Percentiles rank a stretch among this genome's conserved stretches.
phyloP scores from a whole-genome alignment of 2,888 invertebrate genomes.

The Cyrtodaria siliqua region DNA sequence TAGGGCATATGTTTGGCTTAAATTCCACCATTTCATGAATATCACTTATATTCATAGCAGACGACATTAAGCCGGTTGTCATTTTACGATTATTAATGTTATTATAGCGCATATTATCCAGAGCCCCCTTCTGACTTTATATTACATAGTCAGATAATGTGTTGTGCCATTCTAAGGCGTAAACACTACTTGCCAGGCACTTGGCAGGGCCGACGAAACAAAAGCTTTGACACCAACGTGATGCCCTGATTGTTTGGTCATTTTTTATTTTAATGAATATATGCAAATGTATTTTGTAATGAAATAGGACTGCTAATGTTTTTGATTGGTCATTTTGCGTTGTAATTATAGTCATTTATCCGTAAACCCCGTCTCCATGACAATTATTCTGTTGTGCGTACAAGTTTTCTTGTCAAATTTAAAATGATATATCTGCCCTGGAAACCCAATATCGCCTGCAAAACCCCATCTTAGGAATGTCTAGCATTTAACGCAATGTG shows the following conservation, averaged over 20 bases:
- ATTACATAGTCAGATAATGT: too few species aligned
- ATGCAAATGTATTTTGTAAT: constrained; percentile 70
- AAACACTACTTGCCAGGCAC: constrained; percentile 19
- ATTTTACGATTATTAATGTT: too few species aligned
- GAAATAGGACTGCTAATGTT: constrained; percentile 58
- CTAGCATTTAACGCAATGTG: constrained; percentile 53
- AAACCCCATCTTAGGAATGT: constrained; percentile 59
- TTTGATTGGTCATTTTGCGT: constrained; percentile 65
- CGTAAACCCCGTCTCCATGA: constrained; percentile 49
- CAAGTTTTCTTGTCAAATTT: constrained; percentile 68
- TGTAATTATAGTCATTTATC: constrained; percentile 67
- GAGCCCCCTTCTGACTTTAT: too few species aligned
- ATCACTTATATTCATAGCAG: too few species aligned
- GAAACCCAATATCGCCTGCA: constrained; percentile 59
- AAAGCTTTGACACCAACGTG: constrained; percentile 54
- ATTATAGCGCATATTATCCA: too few species aligned
- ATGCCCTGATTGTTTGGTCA: constrained; percentile 44
- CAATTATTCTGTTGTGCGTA: constrained; percentile 63
- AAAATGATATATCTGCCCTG: constrained; percentile 56
- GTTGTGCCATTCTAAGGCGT: constrained; percentile 2
- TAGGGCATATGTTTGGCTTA: too few species aligned
- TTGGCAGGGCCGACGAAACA: constrained; percentile 42
- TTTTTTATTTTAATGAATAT: constrained; percentile 65
- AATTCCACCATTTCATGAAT: too few species aligned
- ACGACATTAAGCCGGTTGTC: too few species aligned